Conservation (phyloP, 2,113 vertebrate genomes). For the Tautogolabrus adspersus region DNA sequence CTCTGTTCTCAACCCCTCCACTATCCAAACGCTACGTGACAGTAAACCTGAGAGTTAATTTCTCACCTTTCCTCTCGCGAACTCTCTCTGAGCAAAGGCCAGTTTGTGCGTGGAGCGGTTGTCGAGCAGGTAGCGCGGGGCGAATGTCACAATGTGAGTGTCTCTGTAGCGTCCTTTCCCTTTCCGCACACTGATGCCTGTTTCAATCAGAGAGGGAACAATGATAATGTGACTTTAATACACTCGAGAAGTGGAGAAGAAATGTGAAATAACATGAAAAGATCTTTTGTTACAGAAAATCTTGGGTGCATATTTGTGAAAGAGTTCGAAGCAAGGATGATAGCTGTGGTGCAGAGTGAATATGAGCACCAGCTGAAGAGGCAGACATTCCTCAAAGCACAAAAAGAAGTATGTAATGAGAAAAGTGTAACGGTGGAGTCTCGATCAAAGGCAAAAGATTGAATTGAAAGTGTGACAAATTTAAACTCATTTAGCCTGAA, state of each 20-base stretch:
- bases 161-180: constrained; percentile 95
- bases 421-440: not conserved
- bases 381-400: not conserved
- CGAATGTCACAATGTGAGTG: constrained; percentile 96
- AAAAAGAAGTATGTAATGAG: not conserved
- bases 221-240: not conserved
- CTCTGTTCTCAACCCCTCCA: no score
- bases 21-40: no score
- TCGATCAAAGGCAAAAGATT: not conserved
- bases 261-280: no score
- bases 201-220: constrained; percentile 4
- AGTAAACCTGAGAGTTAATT: not conserved
- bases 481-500: not conserved
- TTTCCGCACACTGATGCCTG: constrained; percentile 96
- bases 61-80: constrained; percentile 93
- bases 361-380: not conserved
- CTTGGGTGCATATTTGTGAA: not conserved
- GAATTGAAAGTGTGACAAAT: not conserved
- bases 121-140: constrained; percentile 94
- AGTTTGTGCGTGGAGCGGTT: constrained; percentile 94
- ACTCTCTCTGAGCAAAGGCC: constrained; percentile 96
- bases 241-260: no score
- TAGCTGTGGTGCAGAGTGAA: not conserved
- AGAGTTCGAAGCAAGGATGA: no score
- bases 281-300: no score